These are phyloP conservation scores for Procapra przewalskii DNA, from an alignment of 2,113 vertebrate species.

Conservation along the genomic window DNA sequence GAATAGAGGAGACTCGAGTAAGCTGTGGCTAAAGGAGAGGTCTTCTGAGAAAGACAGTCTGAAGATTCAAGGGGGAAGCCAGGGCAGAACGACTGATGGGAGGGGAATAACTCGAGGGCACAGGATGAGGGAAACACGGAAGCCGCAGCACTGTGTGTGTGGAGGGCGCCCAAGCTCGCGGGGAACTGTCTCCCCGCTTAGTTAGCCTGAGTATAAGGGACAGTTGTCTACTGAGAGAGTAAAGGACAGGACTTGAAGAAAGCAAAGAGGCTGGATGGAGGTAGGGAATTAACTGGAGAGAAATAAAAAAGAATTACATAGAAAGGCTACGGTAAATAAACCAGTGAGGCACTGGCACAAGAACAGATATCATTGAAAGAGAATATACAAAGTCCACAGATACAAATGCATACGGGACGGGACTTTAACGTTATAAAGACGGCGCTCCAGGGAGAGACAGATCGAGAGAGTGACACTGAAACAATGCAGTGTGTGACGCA, in stretches of 20 bases:
- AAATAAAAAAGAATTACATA: neutral
- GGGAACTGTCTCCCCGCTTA: neutral
- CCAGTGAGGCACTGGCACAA: neutral
- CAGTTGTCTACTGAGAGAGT: neutral
- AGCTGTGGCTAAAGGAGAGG: neutral
- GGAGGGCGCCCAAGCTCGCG: neutral
- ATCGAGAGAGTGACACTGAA: neutral
- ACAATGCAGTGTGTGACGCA: neutral
- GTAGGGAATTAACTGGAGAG: neutral
- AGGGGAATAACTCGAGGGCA: neutral
- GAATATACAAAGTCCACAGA: neutral
- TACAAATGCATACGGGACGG: neutral
- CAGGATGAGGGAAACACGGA: neutral
- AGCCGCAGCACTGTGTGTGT: neutral
- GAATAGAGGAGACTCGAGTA: neutral
- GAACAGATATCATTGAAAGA: neutral
- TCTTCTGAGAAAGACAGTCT: neutral
- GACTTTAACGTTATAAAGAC: neutral
- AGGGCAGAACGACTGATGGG: neutral
- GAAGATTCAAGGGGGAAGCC: neutral
- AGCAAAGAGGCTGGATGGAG: neutral
- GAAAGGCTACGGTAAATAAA: neutral
- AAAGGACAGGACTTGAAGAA: neutral
- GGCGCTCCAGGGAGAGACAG: neutral
- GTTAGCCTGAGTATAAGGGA: neutral